Conservation (phyloP, 2,113 vertebrate genomes). For the Numenius arquata region DNA sequence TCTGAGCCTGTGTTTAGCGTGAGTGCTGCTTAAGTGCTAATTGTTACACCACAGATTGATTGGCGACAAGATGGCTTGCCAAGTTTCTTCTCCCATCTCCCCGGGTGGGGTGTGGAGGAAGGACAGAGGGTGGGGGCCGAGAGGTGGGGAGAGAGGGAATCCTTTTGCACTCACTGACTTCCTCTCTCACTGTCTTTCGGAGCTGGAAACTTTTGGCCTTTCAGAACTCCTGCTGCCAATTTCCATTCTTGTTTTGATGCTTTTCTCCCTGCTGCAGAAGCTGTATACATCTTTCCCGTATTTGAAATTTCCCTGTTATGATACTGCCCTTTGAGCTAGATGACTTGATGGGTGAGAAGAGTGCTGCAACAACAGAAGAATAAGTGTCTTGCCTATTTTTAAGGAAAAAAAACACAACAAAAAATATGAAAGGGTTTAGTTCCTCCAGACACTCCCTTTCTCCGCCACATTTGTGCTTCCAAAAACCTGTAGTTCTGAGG, state of each 20-base stretch:
- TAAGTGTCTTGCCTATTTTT: background rate
- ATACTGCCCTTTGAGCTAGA: background rate
- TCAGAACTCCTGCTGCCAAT: background rate
- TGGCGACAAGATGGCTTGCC: constrained; percentile 81
- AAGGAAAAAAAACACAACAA: background rate
- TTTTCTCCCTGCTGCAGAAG: background rate
- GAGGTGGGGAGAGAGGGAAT: constrained; percentile 64
- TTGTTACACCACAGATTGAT: constrained; percentile 88
- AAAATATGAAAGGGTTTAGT: background rate
- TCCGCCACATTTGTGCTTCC: background rate
- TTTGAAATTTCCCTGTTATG: background rate
- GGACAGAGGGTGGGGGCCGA: constrained; percentile 10
- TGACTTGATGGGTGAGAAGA: background rate
- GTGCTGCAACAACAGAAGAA: background rate
- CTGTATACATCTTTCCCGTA: background rate
- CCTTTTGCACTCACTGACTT: constrained; percentile 58
- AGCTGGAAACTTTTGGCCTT: constrained; percentile 14
- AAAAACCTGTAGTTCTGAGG: background rate
- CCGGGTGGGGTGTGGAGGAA: constrained; percentile 18
- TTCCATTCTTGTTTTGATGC: background rate
- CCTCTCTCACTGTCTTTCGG: constrained; percentile 22
- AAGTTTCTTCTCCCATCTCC: constrained; percentile 71
- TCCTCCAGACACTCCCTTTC: background rate
- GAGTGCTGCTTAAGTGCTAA: constrained; percentile 84
- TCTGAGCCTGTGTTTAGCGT: constrained; percentile 74